Evolutionary conservation across 2,113 vertebrate genomes (phyloP).

Genomic region (Ailurus styani): DNA sequence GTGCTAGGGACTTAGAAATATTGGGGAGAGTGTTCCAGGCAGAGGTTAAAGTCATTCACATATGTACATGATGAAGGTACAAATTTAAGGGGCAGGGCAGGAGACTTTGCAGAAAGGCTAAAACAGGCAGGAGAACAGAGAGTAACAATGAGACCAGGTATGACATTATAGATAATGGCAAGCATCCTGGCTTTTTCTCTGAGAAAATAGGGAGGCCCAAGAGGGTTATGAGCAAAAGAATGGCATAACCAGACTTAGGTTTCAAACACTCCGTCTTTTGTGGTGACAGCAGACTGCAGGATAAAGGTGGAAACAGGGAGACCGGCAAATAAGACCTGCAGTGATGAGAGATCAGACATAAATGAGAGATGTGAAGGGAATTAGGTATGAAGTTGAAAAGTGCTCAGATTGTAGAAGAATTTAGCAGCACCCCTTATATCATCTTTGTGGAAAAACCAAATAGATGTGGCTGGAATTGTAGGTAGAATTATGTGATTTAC

Average conservation of each 20-base stretch:
- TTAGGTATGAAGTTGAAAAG: neutral
- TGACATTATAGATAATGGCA: neutral
- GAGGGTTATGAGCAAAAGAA: neutral
- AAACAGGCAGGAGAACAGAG: neutral
- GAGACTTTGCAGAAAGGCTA: too few species aligned
- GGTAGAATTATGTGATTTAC: neutral
- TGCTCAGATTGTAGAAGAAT: neutral
- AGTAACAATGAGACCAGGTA: too few species aligned
- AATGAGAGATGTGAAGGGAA: neutral
- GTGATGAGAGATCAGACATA: too few species aligned
- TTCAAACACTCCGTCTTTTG: neutral
- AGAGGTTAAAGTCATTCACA: rapidly evolving
- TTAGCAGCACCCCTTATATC: neutral
- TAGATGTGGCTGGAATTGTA: neutral
- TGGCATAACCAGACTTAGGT: neutral
- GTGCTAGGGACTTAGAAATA: neutral
- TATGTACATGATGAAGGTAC: neutral
- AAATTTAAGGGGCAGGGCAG: neutral
- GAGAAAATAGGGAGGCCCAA: neutral
- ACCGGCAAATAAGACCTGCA: neutral
- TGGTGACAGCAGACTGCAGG: neutral
- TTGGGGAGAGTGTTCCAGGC: neutral
- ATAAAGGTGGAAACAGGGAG: neutral
- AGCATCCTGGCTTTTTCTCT: neutral
- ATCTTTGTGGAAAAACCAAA: neutral